Evolutionary conservation across 2,113 vertebrate genomes (phyloP).

Genomic region (Grammomys dolichurus): DNA sequence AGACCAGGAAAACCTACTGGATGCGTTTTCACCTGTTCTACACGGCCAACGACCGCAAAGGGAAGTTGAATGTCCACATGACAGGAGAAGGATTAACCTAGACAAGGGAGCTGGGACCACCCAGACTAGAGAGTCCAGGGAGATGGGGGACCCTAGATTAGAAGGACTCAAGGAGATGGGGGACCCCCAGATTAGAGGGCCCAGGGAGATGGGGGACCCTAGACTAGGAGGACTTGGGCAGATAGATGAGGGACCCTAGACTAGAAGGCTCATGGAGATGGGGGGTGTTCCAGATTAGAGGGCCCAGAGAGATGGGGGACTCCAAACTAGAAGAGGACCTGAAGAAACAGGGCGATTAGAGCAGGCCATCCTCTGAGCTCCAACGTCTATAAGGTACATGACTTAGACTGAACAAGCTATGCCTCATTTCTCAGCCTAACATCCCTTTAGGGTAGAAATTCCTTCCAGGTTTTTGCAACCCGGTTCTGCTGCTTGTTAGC

Average conservation of each 20-base stretch:
- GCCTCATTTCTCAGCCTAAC: background rate
- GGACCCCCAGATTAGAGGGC: background rate
- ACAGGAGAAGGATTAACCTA: background rate
- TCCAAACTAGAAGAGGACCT: background rate
- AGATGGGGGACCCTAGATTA: background rate
- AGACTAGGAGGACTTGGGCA: background rate
- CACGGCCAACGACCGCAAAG: slow-evolving; percentile 49
- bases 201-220: background rate
- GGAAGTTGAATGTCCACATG: slow-evolving; percentile 15
- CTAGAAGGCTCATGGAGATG: background rate
- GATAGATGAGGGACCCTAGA: too few species aligned
- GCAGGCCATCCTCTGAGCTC: background rate
- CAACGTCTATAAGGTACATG: background rate
- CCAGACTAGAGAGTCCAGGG: background rate
- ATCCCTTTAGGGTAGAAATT: background rate
- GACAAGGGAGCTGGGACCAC: background rate
- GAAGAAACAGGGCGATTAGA: background rate
- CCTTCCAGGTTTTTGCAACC: background rate
- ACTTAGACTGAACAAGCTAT: background rate
- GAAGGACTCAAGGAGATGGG: background rate
- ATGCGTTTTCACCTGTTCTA: slow-evolving; percentile 32
- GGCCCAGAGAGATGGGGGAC: background rate
- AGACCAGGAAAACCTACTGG: slow-evolving; percentile 70
- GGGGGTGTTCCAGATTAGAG: background rate
- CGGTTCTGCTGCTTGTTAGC: background rate